Base-by-base conservation (phyloP, 2,113 vertebrate species). In the Donacobius atricapilla region DNA sequence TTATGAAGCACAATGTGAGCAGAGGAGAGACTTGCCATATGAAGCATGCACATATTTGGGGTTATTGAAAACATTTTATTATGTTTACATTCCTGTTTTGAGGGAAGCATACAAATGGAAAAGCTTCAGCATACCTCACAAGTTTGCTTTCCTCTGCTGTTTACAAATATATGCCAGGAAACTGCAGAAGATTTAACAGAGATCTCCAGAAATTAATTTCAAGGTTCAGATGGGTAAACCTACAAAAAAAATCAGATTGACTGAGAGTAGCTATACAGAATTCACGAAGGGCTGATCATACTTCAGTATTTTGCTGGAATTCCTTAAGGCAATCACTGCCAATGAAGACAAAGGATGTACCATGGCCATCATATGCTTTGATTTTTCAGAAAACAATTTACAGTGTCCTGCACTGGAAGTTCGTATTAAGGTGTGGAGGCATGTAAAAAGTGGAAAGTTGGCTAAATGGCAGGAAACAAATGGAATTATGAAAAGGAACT, bases 401-500 rank as follows among this genome's bases (percentile, higher is more conserved):
- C 48, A 87, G 44, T 84, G 84, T 80, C 95, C 94, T 81, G 63
- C 79, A 54, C 73, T 96, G 82, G 87, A 97, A 96, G 92, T 97
- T 96, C 97, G 88, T 97, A 94, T 93, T 94, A 94, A 96, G 68
- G 71, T 28, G 31, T 94, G 78, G 84, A 96, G 88, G 88, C 90
- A 56, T 93, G 48, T 93, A 97, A 89, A 93, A 96, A 95, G 83
- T 95, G 95, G 96, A 98, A 98, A 96, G 89, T 96, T 98, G 97
- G 97, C 90, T 83, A 93, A 83, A 63, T 72, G 57, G 44, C 89
- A 91, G 96, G 96, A 98, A 98, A 96, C 60, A 96, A 97, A 94
- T 73, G 89, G 39, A 94, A 82, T 94, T 96, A 95, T 93, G 94
- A 97, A 97, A 83, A 2, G 11, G 80, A 96, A 93, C 70, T 76